These are phyloP conservation scores for Ceratoteleas bidentatus DNA, from an alignment of 1,140 invertebrate genomes.

Conservation along the genomic window DNA sequence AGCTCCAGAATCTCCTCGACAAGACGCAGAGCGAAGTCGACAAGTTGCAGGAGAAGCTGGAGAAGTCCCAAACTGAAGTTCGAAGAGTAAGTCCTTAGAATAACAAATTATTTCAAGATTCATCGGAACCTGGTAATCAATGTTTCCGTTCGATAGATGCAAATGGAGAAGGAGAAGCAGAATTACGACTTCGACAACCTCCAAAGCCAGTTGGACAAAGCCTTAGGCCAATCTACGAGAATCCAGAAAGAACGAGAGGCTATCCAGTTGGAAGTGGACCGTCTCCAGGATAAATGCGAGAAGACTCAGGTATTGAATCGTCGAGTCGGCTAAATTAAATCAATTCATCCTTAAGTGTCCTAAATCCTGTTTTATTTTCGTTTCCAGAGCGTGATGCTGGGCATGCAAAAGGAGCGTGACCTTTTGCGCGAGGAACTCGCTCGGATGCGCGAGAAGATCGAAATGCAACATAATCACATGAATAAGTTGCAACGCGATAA, in stretches of 20 bases:
- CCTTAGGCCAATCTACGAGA: slow-evolving; percentile 90
- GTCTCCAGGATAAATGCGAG: slow-evolving; percentile 93
- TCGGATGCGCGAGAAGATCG: slow-evolving; percentile 89
- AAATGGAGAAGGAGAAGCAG: slow-evolving; percentile 94
- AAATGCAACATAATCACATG: slow-evolving; percentile 89
- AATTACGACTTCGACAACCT: slow-evolving; percentile 94
- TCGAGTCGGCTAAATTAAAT: background rate
- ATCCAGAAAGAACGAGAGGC: slow-evolving; percentile 95
- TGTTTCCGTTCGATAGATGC: slow-evolving; percentile 81
- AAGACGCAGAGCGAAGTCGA: slow-evolving; percentile 95
- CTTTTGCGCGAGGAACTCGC: slow-evolving; percentile 89
- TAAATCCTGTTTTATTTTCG: slow-evolving; percentile 13
- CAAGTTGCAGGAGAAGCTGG: slow-evolving; percentile 91
- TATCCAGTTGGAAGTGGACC: slow-evolving; percentile 90
- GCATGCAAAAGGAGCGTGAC: slow-evolving; percentile 94
- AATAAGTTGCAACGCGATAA: slow-evolving; percentile 92
- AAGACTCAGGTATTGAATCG: slow-evolving; percentile 88
- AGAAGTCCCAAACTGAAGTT: slow-evolving; percentile 90
- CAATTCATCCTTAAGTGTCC: background rate
- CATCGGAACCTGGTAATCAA: no score
- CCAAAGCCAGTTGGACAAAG: slow-evolving; percentile 94
- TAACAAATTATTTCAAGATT: background rate
- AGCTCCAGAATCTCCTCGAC: slow-evolving; percentile 92
- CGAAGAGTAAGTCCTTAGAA: slow-evolving; percentile 85
- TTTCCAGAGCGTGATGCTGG: slow-evolving; percentile 84